Evolutionary conservation across 2,888 invertebrate genomes (phyloP).

Genomic region (Craniophora ligustri): DNA sequence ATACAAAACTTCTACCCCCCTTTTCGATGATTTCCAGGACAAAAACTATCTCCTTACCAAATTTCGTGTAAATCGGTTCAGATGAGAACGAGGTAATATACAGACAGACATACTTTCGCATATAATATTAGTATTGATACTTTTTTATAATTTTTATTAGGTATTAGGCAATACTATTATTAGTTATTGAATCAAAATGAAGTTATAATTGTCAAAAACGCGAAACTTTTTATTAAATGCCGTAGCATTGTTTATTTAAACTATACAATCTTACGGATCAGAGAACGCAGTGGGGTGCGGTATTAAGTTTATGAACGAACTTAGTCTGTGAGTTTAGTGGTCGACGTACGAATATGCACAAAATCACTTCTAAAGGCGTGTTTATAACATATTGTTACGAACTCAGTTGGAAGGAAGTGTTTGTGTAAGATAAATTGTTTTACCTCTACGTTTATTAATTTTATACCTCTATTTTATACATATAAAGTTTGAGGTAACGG

Average conservation of each 20-base stretch:
- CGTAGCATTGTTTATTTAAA: slow-evolving; percentile 19
- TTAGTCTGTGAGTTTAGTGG: slow-evolving; percentile 40
- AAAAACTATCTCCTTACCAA: too few relatives aligned
- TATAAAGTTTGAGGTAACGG: too few relatives aligned
- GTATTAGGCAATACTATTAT: too few relatives aligned
- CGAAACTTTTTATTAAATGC: slow-evolving; percentile 21
- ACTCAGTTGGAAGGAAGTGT: slow-evolving; percentile 24
- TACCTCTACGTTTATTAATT: neutral
- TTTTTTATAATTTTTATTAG: too few relatives aligned
- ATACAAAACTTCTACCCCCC: too few relatives aligned
- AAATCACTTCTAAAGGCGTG: slow-evolving; percentile 50
- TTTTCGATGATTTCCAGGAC: too few relatives aligned
- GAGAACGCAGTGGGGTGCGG: slow-evolving; percentile 38
- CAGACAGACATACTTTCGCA: too few relatives aligned
- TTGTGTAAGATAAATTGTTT: neutral
- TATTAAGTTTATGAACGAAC: slow-evolving; percentile 55
- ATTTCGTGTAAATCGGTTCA: too few relatives aligned
- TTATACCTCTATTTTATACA: neutral
- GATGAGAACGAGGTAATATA: too few relatives aligned
- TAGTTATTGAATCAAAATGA: too few relatives aligned
- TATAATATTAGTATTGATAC: too few relatives aligned
- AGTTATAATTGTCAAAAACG: slow-evolving; percentile 15
- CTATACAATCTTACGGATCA: slow-evolving; percentile 24
- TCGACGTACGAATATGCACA: slow-evolving; percentile 35
- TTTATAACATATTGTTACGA: slow-evolving; percentile 33